Base-by-base conservation (phyloP, 2,113 vertebrate species). In the Tachycineta bicolor region DNA sequence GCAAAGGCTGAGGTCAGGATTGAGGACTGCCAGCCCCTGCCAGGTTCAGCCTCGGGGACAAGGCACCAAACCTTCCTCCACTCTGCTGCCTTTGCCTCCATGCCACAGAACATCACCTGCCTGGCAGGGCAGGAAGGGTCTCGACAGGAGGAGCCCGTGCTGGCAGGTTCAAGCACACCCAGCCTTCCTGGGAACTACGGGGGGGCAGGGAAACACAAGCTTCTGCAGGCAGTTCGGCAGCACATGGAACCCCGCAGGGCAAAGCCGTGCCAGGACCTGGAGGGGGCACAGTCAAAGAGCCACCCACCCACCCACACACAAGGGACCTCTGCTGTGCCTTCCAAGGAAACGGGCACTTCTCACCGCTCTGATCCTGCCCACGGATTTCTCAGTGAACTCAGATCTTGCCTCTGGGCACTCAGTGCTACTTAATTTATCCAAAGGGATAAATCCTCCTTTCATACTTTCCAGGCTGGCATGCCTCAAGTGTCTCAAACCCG, bases 41-140 rank as follows among this genome's bases (percentile, higher is more conserved):
- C 9, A 34, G 2, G 2, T 33, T 37, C 29, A 29, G 52, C 37
- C 50, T 5, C 1, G 1, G 49, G 68, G 31, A 43, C 52, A 50
- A 69, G 41, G 39, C 52, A 84, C 22, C 39, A 56, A 79, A 37
- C 19, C 28, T 65, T 33, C 46, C 0, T 0, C 21, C 52, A 3
- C 26, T 37, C 69, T 33, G 20, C 59, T 67, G 49, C 59, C 56
- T 86, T 49, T 53, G 34, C 28, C 65, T 58, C 52, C 28, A 5
- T 0, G 0, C 31, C 58, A 8, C 33, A 1, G 34, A 58, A 15
- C 0, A 0, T 8, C 49, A 8, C 49, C 39, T 59, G 12, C 26
- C 79, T 14, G 53, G 39, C 41, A 41, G 62, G 39, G 29, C 10
- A 67, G 47, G 59, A 86, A 92, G 33, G 73, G 62, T 69, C 52